Percentiles rank a stretch among this genome's conserved stretches.
These are phyloP conservation scores for Parazoanthus swiftii DNA, from an alignment of 92 coral and sea anemone genomes.

Conservation along the genomic window DNA sequence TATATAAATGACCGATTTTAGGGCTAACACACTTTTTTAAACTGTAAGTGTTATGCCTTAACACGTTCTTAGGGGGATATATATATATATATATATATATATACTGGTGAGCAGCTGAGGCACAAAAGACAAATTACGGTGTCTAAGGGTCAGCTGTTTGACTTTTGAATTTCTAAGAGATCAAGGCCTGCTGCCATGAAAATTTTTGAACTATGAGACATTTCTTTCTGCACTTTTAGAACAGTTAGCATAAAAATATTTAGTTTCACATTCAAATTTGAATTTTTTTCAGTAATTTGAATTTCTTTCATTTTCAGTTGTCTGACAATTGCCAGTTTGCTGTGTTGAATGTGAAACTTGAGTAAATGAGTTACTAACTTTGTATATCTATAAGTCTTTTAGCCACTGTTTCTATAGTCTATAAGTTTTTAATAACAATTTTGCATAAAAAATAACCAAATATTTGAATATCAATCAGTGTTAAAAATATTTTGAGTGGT, in stretches of 20 bases:
- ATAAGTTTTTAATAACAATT: slow-evolving; percentile 1
- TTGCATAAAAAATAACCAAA: slow-evolving; percentile 11
- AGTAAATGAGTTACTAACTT: slow-evolving; percentile 4
- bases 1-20: neutral
- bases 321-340: slow-evolving; percentile 7
- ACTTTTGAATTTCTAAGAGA: slow-evolving; percentile 4
- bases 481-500: neutral
- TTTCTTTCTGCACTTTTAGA: slow-evolving; percentile 5
- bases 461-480: neutral
- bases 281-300: slow-evolving; percentile 3
- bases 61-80: neutral
- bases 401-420: slow-evolving; percentile 1
- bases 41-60: neutral
- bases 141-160: slow-evolving; percentile 1
- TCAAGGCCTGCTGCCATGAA: slow-evolving; percentile 4
- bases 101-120: slow-evolving; percentile 9
- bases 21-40: neutral
- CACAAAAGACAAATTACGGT: neutral
- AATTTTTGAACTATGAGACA: neutral
- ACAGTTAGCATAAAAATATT: slow-evolving; percentile 4
- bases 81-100: too few relatives aligned
- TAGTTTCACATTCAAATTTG: slow-evolving; percentile 4
- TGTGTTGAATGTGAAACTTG: slow-evolving; percentile 6
- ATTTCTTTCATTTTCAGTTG: slow-evolving; percentile 4
- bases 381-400: slow-evolving; percentile 4